Percentiles rank a stretch among this genome's conserved stretches.
Evolutionary conservation across 2,797 vertebrate species (phyloP).

Genomic region (Phylloscopus collybita): DNA sequence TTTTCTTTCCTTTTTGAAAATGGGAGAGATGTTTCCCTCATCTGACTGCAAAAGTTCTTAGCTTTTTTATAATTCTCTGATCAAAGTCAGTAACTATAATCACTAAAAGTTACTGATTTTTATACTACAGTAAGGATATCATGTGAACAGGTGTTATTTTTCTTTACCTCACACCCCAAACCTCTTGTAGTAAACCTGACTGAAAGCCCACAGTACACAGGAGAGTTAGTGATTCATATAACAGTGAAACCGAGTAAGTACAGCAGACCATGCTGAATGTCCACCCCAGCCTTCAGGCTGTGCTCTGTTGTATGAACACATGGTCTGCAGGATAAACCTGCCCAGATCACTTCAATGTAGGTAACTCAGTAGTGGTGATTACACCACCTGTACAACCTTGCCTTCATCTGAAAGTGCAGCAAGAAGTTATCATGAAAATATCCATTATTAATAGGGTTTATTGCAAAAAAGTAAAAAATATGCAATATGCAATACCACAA

Average conservation of each 20-base stretch:
- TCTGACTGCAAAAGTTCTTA: background rate
- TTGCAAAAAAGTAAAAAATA: background rate
- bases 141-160: background rate
- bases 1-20: background rate
- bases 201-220: background rate
- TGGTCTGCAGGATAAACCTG: background rate
- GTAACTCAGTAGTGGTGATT: background rate
- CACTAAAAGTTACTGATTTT: background rate
- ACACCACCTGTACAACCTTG: rapidly evolving
- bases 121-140: background rate
- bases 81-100: background rate
- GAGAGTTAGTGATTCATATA: background rate
- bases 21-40: rapidly evolving
- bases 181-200: background rate
- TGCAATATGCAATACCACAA: background rate
- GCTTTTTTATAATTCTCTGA: background rate
- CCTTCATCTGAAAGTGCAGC: background rate
- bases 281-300: background rate
- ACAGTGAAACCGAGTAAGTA: background rate
- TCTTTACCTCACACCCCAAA: background rate
- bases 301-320: background rate
- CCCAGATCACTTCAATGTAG: background rate
- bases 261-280: background rate
- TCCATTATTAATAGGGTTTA: background rate
- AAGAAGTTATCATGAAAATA: background rate